Conservation (phyloP, 1,140 invertebrate genomes). For the Trachelipus rathkii region DNA sequence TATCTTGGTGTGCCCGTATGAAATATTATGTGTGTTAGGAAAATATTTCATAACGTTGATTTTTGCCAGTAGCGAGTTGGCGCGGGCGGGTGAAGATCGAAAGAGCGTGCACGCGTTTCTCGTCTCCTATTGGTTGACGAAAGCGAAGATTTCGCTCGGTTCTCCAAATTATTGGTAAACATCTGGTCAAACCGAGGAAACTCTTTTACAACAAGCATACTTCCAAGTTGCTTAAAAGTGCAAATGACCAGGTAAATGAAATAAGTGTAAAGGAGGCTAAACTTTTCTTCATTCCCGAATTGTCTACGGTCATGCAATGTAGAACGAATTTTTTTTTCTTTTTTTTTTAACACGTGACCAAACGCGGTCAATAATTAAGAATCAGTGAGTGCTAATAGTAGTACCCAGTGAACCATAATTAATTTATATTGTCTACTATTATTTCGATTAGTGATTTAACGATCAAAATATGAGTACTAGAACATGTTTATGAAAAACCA, state of each 20-base stretch:
- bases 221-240: not conserved
- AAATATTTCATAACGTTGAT: constrained; percentile 47
- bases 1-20: constrained; percentile 46
- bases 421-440: too few species aligned
- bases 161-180: not conserved
- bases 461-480: too few species aligned
- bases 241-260: not conserved
- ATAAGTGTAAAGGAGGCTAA: not conserved
- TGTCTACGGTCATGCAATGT: not conserved
- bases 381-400: not conserved
- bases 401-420: not conserved
- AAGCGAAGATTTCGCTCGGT: not conserved
- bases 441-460: too few species aligned
- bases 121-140: not conserved
- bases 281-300: not conserved
- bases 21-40: constrained; percentile 46
- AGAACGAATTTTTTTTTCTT: not conserved
- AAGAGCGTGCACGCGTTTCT: not conserved
- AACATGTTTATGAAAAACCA: too few species aligned
- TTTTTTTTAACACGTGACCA: not conserved
- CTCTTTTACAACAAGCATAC: not conserved
- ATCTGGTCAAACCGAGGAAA: not conserved
- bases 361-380: not conserved
- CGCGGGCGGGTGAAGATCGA: constrained; percentile 13
- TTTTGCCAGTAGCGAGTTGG: constrained; percentile 46